Evolutionary conservation across 2,888 invertebrate genomes (phyloP).

Genomic region (Dichetophora obliterata): DNA sequence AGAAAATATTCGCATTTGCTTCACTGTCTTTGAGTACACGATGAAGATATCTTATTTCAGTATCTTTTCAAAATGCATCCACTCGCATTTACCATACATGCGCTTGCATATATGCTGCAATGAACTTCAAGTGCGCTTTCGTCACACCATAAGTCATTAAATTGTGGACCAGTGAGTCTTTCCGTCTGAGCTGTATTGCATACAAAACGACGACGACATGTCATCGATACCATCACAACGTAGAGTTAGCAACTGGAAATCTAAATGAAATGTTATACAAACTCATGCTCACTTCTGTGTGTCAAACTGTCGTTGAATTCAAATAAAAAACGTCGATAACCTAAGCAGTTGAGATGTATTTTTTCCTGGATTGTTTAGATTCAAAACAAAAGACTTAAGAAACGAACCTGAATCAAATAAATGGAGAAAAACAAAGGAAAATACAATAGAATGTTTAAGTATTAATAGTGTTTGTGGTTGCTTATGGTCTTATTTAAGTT

Average conservation of each 20-base stretch:
- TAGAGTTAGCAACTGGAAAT: not conserved
- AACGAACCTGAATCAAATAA: conserved; percentile 8
- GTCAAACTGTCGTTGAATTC: conserved; percentile 36
- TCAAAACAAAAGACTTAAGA: conserved; percentile 29
- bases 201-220: conserved; percentile 10
- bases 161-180: conserved; percentile 13
- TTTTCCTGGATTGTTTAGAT: not conserved
- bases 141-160: conserved; percentile 26
- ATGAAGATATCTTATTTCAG: conserved; percentile 34
- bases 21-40: conserved; percentile 11
- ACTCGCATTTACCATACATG: conserved; percentile 5
- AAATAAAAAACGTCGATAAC: conserved; percentile 33
- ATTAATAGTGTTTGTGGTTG: no score
- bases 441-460: not conserved
- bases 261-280: conserved; percentile 37
- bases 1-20: not conserved
- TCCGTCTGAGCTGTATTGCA: not conserved
- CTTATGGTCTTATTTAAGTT: no score
- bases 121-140: conserved; percentile 33
- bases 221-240: conserved; percentile 10
- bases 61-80: not conserved
- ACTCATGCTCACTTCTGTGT: conserved; percentile 37
- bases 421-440: not conserved
- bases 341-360: not conserved
- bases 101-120: conserved; percentile 27